Base-by-base conservation (phyloP, 2,113 vertebrate species). In the Apeltes quadracus region DNA sequence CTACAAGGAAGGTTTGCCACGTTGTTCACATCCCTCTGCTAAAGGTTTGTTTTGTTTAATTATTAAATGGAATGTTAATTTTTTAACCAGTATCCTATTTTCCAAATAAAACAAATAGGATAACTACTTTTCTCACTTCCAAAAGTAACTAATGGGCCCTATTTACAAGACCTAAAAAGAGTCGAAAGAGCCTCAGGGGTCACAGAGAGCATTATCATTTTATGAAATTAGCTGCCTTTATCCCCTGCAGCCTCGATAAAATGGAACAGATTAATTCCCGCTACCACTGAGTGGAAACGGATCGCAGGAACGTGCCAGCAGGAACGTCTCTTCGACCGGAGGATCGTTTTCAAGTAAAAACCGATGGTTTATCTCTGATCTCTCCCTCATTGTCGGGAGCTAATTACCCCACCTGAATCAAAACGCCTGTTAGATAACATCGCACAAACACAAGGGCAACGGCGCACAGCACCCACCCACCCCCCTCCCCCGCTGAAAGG, bases 181-280 rank as follows among this genome's bases (percentile, higher is more conserved):
- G 69, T 41, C 38, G 36, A 68, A 70, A 56, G 23, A 73, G 12
- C 61, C 41, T 72, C 75, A 75, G 10, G 72, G 82, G 75, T 67
- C 65, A 65, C 83, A 82, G 59, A 79, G 58, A 72, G 61, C 73
- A 62, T 85, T 84, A 89, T 90, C 77, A 81, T 87, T 84, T 88
- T 74, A 74, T 90, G 59, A 87, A 76, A 89, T 87, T 74, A 79
- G 54, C 75, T 57, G 36, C 62, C 25, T 78, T 81, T 22, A 83
- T 87, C 75, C 74, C 38, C 22, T 3, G 69, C 59, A 73, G 18
- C 36, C 48, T 46, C 67, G 76, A 81, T 74, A 51, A 51, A 23
- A 61, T 55, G 54, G 63, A 84, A 32, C 75, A 66, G 61, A 61
- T 79, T 27, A 72, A 65, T 67, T 63, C 38, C 65, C 13, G 54